A percentile compares a stretch with the other conserved stretches of the same genome.
Conservation (phyloP, 2,888 invertebrate genomes). For the Cylindroiulus punctatus region DNA sequence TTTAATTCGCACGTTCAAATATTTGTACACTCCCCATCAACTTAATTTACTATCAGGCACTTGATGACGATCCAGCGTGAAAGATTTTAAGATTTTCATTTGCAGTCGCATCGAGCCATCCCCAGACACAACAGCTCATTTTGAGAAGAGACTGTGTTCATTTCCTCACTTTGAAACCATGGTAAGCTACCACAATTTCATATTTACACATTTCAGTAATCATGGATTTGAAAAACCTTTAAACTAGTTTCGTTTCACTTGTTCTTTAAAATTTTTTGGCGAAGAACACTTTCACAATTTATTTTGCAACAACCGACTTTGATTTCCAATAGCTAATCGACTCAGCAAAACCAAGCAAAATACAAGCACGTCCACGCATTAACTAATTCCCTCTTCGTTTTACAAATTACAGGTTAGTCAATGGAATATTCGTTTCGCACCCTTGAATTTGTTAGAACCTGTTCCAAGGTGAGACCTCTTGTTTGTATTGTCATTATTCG, state of each 20-base stretch:
- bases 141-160: not conserved
- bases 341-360: not conserved
- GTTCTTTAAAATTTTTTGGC: not conserved
- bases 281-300: not conserved
- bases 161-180: not conserved
- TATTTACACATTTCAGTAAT: not conserved
- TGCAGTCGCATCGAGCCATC: not conserved
- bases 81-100: not conserved
- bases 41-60: no score
- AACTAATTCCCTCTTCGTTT: not conserved
- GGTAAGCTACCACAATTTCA: not conserved
- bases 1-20: no score
- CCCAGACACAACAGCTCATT: not conserved
- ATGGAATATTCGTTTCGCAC: conserved; percentile 79
- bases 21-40: no score
- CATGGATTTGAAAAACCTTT: not conserved
- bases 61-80: no score
- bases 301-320: not conserved
- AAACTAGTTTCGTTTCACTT: not conserved
- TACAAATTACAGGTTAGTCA: conserved; percentile 27
- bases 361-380: not conserved
- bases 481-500: not conserved
- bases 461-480: conserved; percentile 81
- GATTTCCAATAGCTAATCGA: not conserved
- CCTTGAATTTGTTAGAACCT: conserved; percentile 73